Conservation (phyloP, 2,797 vertebrate species). For the Notolepis coatsorum region DNA sequence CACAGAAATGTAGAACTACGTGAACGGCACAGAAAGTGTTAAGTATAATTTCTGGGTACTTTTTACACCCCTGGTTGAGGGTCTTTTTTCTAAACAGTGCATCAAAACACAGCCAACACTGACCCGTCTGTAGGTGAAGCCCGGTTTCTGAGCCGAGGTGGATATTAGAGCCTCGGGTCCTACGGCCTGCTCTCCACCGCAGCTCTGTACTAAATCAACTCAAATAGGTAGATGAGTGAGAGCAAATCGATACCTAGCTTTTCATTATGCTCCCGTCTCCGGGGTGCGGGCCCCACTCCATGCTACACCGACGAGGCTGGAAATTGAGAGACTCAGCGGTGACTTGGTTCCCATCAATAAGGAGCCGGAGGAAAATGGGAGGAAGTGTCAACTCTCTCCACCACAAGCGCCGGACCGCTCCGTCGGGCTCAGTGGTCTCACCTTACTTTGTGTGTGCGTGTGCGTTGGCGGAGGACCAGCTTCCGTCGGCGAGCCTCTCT, state of each 20-base stretch:
- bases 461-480: conserved; percentile 18
- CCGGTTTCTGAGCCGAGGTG: conserved; percentile 8
- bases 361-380: conserved; percentile 12
- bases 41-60: too few species aligned
- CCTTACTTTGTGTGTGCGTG: conserved; percentile 34
- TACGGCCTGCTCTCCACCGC: conserved; percentile 21
- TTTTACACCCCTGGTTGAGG: too few species aligned
- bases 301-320: conserved; percentile 49
- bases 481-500: conserved; percentile 3
- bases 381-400: conserved; percentile 27
- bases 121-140: conserved; percentile 15
- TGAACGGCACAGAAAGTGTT: too few species aligned
- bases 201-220: conserved; percentile 39
- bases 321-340: conserved; percentile 70
- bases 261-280: conserved; percentile 68
- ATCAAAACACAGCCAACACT: conserved; percentile 11
- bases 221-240: conserved; percentile 60
- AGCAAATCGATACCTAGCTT: conserved; percentile 70
- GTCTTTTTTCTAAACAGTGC: too few species aligned
- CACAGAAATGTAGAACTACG: too few species aligned
- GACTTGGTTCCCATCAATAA: conserved; percentile 46
- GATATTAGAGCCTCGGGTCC: conserved; percentile 35
- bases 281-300: conserved; percentile 34
- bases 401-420: background rate
- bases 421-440: conserved; percentile 15